Base-by-base conservation (phyloP, 2,888 invertebrate species). In the Prionchulus punctatus region DNA sequence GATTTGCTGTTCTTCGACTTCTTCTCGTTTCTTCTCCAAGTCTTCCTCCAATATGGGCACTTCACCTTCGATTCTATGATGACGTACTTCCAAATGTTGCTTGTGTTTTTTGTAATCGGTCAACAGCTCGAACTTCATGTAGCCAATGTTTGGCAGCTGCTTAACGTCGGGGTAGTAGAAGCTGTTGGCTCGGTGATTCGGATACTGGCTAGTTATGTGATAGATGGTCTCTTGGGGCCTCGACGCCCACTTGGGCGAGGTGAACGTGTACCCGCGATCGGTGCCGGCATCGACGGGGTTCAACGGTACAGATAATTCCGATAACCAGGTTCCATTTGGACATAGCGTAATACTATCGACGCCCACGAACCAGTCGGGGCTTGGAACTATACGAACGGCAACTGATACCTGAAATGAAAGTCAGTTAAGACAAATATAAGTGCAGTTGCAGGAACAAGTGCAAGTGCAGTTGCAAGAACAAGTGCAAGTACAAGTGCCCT, bases 191-290 rank as follows among this genome's bases (percentile, higher is more conserved):
- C 88, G 88, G 76, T 91, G 90, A 58, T 84, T 82, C 12, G 90
- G 91, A 72, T 84, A 85, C 62, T 82, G 81, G 50, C 87, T 83
- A 31, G 89, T 89, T 74, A 92, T 87, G 67, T 84, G 80, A 75
- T 85, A 85, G 63, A 89, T 85, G 62, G 84, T 83, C 62, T 87
- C 86, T 71, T 84, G 85, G 1, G 90, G 90, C 53, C 85, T 83
- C 25, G 88, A 87, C 54, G 86, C 85, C 90, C 91, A 91, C 76
- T 89, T 87, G 53, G 89, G 89, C n/a, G 91, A 86, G 23, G 90
- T 90, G 76, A 91, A 92, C 54, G 90, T 90, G 76, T 90, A 86
- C 2, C 91, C 91, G 73, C 87, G 86, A 78, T 91, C 90, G 47
- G 88, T 89, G 54, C 91, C 91, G 18, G 88, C 90, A 73, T 91